These are phyloP conservation scores for Melanerpes formicivorus DNA, from an alignment of 2,113 vertebrate species.

Conservation along the genomic window DNA sequence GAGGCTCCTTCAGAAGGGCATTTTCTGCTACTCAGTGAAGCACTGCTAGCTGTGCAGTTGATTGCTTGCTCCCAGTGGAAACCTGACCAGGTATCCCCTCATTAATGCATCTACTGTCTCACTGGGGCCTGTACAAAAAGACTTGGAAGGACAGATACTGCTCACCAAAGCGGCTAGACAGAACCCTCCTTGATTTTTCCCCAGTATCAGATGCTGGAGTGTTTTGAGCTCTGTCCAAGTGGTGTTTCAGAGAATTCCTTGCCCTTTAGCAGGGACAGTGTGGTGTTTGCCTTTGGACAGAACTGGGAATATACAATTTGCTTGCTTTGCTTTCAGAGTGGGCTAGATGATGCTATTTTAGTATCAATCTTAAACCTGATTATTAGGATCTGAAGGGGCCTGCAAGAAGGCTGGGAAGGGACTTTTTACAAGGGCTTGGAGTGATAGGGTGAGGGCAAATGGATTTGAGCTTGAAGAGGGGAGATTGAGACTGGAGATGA, in stretches of 20 bases:
- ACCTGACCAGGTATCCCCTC: neutral
- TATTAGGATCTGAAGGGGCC: neutral
- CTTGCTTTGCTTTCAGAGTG: neutral
- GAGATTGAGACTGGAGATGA: too few species aligned
- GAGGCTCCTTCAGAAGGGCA: neutral
- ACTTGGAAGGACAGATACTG: neutral
- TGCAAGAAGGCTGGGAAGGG: too few species aligned
- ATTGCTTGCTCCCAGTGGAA: neutral
- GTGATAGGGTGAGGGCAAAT: too few species aligned
- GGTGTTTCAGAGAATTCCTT: neutral
- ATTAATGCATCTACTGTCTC: neutral
- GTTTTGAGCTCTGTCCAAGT: neutral
- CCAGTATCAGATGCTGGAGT: neutral
- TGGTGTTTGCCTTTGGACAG: neutral
- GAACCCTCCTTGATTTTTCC: neutral
- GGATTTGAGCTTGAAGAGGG: too few species aligned
- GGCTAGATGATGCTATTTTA: neutral
- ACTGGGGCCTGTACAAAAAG: neutral
- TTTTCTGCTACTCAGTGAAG: neutral
- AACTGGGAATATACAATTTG: neutral
- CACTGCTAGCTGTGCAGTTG: neutral
- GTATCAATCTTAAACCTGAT: neutral
- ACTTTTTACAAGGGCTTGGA: too few species aligned
- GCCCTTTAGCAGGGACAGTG: neutral
- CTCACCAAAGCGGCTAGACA: neutral